phyloP scores from a whole-genome alignment of 2,888 invertebrate species.

The Brachycybe producta region DNA sequence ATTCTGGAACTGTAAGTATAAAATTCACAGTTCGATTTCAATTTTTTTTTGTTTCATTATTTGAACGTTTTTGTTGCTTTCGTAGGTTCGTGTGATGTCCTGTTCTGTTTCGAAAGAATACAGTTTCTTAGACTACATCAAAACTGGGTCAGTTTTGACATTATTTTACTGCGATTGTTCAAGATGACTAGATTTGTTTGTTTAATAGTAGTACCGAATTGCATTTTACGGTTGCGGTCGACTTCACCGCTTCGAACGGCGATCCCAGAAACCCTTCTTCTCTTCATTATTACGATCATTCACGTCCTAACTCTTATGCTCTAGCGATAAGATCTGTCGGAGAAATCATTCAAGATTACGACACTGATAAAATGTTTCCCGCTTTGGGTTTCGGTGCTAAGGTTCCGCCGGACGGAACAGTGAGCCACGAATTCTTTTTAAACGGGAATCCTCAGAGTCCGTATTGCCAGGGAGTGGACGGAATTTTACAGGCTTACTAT shows the following conservation, averaged over 20 bases:
- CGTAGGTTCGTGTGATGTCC: slow-evolving; percentile 27
- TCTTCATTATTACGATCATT: slow-evolving; percentile 23
- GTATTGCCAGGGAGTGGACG: slow-evolving; percentile 34
- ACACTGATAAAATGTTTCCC: slow-evolving; percentile 39
- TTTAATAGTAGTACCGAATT: slow-evolving; percentile 30
- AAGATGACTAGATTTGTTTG: not conserved
- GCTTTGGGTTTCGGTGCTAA: slow-evolving; percentile 38
- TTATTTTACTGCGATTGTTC: too few species aligned
- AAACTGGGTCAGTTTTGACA: slow-evolving; percentile 11
- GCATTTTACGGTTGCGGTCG: slow-evolving; percentile 36
- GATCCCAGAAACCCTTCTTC: slow-evolving; percentile 23
- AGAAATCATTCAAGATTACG: slow-evolving; percentile 26
- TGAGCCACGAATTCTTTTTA: slow-evolving; percentile 39
- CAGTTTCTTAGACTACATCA: slow-evolving; percentile 34
- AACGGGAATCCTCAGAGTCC: slow-evolving; percentile 37
- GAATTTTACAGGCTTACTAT: slow-evolving; percentile 25
- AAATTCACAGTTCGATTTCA: slow-evolving; percentile 12
- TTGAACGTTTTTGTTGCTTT: not conserved
- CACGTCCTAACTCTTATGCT: slow-evolving; percentile 25
- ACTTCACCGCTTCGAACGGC: slow-evolving; percentile 34
- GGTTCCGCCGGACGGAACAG: slow-evolving; percentile 37
- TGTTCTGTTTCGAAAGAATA: slow-evolving; percentile 28
- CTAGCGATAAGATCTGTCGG: slow-evolving; percentile 32
- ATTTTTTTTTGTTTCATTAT: not conserved
- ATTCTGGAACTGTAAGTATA: slow-evolving; percentile 36